Evolutionary conservation across 2,113 vertebrate genomes (phyloP).

Genomic region (Cinclus cinclus): DNA sequence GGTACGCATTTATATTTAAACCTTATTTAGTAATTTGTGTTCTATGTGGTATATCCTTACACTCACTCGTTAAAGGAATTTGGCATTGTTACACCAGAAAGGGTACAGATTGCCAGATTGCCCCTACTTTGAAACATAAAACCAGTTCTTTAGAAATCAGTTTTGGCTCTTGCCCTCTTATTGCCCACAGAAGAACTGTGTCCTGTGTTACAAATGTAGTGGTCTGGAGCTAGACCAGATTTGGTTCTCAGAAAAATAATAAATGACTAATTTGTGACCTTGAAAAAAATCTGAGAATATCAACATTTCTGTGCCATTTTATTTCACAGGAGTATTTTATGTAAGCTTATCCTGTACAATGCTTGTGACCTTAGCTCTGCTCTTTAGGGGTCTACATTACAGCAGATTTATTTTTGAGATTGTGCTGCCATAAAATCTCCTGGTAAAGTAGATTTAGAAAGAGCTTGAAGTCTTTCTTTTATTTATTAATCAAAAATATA

Average conservation of each 20-base stretch:
- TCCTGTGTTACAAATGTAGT: neutral
- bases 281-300: neutral
- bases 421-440: neutral
- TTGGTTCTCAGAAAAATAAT: neutral
- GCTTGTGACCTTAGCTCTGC: neutral
- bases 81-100: neutral
- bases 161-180: neutral
- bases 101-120: neutral
- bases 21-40: neutral
- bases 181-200: neutral
- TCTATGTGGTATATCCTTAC: neutral
- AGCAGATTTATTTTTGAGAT: neutral
- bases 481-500: neutral
- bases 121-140: neutral
- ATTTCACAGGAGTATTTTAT: neutral
- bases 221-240: neutral
- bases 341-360: neutral
- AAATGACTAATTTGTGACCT: neutral
- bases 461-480: neutral
- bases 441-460: neutral
- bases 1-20: slow-evolving; percentile 71
- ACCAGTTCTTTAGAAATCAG: neutral
- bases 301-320: neutral
- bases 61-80: neutral
- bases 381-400: neutral